phyloP scores from a whole-genome alignment of 2,797 vertebrate species.

The Aeoliscus strigatus region DNA sequence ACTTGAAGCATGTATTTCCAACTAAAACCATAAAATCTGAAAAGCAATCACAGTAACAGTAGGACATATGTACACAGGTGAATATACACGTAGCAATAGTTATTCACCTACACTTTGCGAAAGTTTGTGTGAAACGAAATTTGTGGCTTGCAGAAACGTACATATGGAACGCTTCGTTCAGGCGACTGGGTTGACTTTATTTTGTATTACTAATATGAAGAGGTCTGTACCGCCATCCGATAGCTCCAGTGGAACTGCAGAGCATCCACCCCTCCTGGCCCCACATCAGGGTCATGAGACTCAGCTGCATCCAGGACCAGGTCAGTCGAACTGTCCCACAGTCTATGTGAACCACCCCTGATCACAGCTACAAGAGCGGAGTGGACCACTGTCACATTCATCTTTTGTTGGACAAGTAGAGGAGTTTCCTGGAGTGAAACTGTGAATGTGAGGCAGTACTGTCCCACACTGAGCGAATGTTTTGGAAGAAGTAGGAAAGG shows the following conservation, averaged over 20 bases:
- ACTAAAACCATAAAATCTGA: no score
- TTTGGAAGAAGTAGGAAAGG: constrained; percentile 69
- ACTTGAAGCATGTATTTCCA: no score
- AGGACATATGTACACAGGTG: no score
- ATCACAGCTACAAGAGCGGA: constrained; percentile 71
- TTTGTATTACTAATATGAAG: constrained; percentile 1
- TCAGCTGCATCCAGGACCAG: constrained; percentile 73
- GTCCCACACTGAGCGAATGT: constrained; percentile 58
- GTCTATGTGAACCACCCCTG: constrained; percentile 71
- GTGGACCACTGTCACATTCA: constrained; percentile 59
- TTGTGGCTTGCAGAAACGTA: no score
- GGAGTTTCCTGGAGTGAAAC: constrained; percentile 66
- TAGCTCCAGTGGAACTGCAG: constrained; percentile 71
- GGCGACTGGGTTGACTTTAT: no score
- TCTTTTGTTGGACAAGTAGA: constrained; percentile 40
- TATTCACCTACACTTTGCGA: no score
- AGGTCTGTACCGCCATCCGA: constrained; percentile 45
- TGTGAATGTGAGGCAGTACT: constrained; percentile 71
- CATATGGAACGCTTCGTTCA: no score
- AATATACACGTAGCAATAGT: no score
- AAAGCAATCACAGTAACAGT: no score
- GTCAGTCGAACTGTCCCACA: constrained; percentile 64
- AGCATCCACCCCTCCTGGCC: constrained; percentile 30
- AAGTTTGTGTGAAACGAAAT: no score
- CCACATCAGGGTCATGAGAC: constrained; percentile 73